phyloP scores from a whole-genome alignment of 2,888 invertebrate species.

The Rhodophaea formosa region DNA sequence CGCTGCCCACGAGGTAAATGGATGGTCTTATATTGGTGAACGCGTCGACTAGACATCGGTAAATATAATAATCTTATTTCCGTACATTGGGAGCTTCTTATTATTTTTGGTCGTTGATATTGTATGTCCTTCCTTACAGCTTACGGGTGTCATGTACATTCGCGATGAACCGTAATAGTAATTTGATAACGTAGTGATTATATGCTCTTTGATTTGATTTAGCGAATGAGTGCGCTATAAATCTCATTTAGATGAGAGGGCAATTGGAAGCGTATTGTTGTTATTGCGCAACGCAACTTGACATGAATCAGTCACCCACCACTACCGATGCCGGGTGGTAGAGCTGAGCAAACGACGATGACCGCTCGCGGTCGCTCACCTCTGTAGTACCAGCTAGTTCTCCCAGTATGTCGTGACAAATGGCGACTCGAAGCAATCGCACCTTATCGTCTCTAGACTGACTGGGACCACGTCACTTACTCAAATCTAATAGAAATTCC shows the following conservation, averaged over 20 bases:
- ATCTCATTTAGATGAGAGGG: slow-evolving; percentile 8
- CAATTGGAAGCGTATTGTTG: slow-evolving; percentile 5
- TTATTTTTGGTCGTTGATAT: too few species aligned
- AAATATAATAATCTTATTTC: too few species aligned
- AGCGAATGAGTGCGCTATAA: not conserved
- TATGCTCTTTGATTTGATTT: too few species aligned
- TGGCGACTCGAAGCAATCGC: not conserved
- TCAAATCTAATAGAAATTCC: not conserved
- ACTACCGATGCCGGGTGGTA: slow-evolving; percentile 12
- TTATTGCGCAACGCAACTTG: slow-evolving; percentile 51
- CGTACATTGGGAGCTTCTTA: too few species aligned
- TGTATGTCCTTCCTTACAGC: too few species aligned
- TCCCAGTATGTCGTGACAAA: not conserved
- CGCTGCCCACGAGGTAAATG: too few species aligned
- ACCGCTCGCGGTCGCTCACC: slow-evolving; percentile 70
- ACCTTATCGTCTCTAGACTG: not conserved
- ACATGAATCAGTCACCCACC: slow-evolving; percentile 46
- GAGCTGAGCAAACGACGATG: slow-evolving; percentile 51
- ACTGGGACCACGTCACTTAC: not conserved
- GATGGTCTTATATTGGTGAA: too few species aligned
- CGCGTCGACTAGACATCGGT: too few species aligned
- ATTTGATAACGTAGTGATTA: too few species aligned
- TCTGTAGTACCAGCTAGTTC: slow-evolving; percentile 26
- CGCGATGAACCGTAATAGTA: not conserved
- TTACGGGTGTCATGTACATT: too few species aligned